Evolutionary conservation across 2,888 invertebrate species (phyloP).

Genomic region (Cyclophora albipunctata): DNA sequence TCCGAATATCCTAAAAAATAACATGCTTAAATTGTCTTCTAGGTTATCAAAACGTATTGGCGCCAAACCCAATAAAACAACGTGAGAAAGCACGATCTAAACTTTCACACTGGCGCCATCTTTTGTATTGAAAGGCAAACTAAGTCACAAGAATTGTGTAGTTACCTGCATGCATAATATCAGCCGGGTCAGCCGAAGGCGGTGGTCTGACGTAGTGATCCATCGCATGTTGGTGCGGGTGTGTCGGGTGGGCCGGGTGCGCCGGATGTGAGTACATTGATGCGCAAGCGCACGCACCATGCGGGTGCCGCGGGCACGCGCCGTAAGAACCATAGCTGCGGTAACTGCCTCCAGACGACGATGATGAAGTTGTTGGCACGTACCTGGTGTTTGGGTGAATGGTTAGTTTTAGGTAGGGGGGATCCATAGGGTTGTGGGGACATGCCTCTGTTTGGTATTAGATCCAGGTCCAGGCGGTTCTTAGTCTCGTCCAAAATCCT

Average conservation of each 20-base stretch:
- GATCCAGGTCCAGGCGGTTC: too few species aligned
- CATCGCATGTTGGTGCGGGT: slow-evolving; percentile 72
- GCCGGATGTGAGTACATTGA: slow-evolving; percentile 67
- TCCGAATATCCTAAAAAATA: too few species aligned
- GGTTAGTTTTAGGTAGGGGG: background rate
- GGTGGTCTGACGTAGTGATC: slow-evolving; percentile 72
- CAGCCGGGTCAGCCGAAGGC: slow-evolving; percentile 65
- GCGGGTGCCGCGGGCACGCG: slow-evolving; percentile 83
- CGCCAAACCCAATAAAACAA: too few species aligned
- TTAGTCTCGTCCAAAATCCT: background rate
- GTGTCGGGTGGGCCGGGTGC: slow-evolving; percentile 67
- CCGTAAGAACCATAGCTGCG: slow-evolving; percentile 72
- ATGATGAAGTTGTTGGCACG: slow-evolving; percentile 70
- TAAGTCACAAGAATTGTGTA: too few species aligned
- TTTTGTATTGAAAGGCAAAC: too few species aligned
- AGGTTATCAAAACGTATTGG: too few species aligned
- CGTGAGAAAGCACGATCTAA: too few species aligned
- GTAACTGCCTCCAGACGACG: slow-evolving; percentile 58
- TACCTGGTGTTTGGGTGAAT: slow-evolving; percentile 64
- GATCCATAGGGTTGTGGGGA: too few species aligned
- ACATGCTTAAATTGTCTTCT: too few species aligned
- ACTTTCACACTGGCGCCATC: too few species aligned
- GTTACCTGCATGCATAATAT: slow-evolving; percentile 68
- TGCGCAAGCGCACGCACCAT: slow-evolving; percentile 83
- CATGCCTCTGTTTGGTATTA: too few species aligned